These are phyloP conservation scores for Meteorus cinctellus DNA, from an alignment of 2,888 invertebrate genomes.

Conservation along the genomic window DNA sequence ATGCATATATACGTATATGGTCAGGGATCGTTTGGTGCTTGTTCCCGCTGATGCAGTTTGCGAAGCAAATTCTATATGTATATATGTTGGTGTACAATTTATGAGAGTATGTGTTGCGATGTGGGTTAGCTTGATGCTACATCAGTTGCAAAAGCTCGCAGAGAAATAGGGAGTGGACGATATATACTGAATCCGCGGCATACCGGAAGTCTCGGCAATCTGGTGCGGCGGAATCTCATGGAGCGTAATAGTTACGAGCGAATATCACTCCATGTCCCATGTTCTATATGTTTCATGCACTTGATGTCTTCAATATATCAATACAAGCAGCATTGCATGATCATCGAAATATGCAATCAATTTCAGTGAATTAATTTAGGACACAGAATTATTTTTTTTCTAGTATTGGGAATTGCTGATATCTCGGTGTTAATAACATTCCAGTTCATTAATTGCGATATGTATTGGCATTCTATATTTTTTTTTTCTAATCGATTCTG, in stretches of 20 bases:
- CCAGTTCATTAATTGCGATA: too few relatives aligned
- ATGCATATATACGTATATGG: neutral
- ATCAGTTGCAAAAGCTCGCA: slow-evolving; percentile 3
- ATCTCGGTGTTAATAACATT: too few relatives aligned
- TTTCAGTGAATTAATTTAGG: too few relatives aligned
- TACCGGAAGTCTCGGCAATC: slow-evolving; percentile 53
- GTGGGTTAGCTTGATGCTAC: neutral
- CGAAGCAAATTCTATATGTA: slow-evolving; percentile 37
- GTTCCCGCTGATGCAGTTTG: slow-evolving; percentile 48
- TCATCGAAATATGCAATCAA: too few relatives aligned
- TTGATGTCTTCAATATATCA: slow-evolving; percentile 8
- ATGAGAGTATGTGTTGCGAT: neutral
- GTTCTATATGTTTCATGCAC: neutral
- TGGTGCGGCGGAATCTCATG: slow-evolving; percentile 25
- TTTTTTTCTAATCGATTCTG: too few relatives aligned
- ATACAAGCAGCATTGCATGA: neutral
- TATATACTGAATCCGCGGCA: slow-evolving; percentile 24
- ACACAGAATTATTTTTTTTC: too few relatives aligned
- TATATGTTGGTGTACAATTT: neutral
- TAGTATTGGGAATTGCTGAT: too few relatives aligned
- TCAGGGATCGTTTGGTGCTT: slow-evolving; percentile 36
- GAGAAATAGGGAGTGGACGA: neutral
- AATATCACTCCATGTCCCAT: neutral
- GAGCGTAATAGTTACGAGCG: slow-evolving; percentile 6
- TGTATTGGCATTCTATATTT: too few relatives aligned